These are phyloP conservation scores for Tetraneura akinire DNA, from an alignment of 1,140 invertebrate genomes.

Conservation along the genomic window DNA sequence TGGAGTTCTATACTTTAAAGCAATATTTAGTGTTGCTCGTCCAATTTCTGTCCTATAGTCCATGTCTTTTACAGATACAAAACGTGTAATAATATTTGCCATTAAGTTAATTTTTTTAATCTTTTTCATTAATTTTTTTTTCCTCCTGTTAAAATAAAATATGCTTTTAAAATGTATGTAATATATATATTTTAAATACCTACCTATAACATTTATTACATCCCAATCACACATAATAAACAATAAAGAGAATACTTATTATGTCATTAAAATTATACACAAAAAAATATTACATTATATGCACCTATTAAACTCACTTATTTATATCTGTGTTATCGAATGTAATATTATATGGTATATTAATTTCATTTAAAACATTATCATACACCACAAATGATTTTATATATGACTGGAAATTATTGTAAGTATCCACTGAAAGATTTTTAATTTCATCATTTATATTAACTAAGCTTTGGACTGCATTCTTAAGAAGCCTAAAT, in stretches of 20 bases:
- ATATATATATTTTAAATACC: no score
- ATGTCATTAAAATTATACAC: no score
- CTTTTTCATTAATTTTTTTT: constrained; percentile 26
- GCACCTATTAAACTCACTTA: background rate
- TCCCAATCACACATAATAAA: no score
- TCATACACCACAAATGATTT: constrained; percentile 1
- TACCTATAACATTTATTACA: no score
- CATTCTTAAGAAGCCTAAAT: constrained; percentile 41
- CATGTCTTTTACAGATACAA: background rate
- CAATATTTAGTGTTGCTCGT: background rate
- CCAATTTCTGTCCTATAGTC: constrained; percentile 29
- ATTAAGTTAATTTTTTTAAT: constrained; percentile 39
- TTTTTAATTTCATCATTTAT: constrained; percentile 22
- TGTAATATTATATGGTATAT: background rate
- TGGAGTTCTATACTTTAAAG: constrained; percentile 33
- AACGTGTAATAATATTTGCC: constrained; percentile 22
- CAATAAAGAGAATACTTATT: no score
- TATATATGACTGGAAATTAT: constrained; percentile 5
- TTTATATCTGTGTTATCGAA: background rate
- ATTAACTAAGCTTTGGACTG: background rate
- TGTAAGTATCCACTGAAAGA: background rate
- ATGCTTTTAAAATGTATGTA: no score
- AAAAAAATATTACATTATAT: background rate
- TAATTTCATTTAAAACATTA: constrained; percentile 17
- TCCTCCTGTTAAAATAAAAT: constrained; percentile 7